Evolutionary conservation across 1,140 invertebrate genomes (phyloP).

Genomic region (Lanistes nyassanus): DNA sequence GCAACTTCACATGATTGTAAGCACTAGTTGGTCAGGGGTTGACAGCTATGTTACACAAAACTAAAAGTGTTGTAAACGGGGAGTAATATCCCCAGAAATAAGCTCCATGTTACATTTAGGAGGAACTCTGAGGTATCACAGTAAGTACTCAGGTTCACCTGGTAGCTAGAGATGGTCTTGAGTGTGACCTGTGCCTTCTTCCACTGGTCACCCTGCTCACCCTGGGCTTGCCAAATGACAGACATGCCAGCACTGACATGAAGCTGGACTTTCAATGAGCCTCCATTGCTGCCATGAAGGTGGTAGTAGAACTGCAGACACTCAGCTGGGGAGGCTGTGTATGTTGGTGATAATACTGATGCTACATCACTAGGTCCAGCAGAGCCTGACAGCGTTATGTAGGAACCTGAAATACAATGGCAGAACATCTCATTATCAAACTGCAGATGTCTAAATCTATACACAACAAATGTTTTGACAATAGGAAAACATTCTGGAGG

Average conservation of each 20-base stretch:
- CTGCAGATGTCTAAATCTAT: neutral
- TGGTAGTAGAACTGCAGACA: conserved; percentile 71
- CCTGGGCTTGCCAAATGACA: conserved; percentile 30
- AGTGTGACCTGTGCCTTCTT: conserved; percentile 44
- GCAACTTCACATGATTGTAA: too few relatives aligned
- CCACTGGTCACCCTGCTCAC: conserved; percentile 56
- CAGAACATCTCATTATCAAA: neutral
- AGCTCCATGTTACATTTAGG: too few relatives aligned
- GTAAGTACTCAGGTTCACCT: conserved; percentile 19
- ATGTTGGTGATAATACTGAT: conserved; percentile 47
- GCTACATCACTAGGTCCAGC: conserved; percentile 44
- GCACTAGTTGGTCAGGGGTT: too few relatives aligned
- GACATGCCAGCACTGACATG: conserved; percentile 35
- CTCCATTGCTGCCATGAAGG: conserved; percentile 74
- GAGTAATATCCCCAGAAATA: too few relatives aligned
- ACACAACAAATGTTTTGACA: too few relatives aligned
- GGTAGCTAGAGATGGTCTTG: conserved; percentile 9
- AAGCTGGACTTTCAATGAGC: conserved; percentile 52
- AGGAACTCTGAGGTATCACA: neutral
- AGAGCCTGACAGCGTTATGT: conserved; percentile 42
- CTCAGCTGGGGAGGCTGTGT: conserved; percentile 50
- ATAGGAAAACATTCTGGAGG: too few relatives aligned
- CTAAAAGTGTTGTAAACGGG: too few relatives aligned
- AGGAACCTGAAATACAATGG: conserved; percentile 12
- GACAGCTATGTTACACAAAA: too few relatives aligned